Conservation (phyloP, 2,113 vertebrate species). For the Podarcis muralis region DNA sequence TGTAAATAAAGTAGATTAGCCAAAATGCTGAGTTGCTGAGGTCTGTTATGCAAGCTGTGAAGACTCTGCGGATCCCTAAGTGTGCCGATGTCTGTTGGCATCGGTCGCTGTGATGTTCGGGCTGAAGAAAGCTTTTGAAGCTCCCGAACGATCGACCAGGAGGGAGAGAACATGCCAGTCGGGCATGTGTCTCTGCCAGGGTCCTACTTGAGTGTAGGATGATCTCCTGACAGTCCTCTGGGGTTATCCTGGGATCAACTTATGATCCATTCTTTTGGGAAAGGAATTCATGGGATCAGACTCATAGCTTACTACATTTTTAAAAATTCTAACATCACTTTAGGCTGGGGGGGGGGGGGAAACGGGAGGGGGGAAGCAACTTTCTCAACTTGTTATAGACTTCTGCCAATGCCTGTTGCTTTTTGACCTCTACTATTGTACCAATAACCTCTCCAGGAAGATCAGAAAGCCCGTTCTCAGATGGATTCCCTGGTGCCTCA, state of each 20-base stretch:
- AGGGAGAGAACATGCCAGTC: no score
- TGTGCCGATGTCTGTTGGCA: no score
- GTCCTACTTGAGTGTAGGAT: no score
- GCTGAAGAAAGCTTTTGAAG: no score
- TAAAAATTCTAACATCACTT: background rate
- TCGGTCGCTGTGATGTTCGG: no score
- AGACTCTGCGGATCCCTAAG: no score
- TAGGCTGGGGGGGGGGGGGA: rapidly evolving
- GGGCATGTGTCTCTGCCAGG: no score
- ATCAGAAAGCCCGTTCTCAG: background rate
- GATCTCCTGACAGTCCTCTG: no score
- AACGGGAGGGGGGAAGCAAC: background rate
- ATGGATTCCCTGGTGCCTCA: constrained; percentile 2
- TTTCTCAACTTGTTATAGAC: background rate
- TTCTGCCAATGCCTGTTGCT: constrained; percentile 10
- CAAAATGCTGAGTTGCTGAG: no score
- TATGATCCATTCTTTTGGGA: background rate
- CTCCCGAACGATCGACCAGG: no score
- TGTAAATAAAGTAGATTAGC: no score
- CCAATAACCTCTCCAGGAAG: constrained; percentile 7
- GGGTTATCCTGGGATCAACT: background rate
- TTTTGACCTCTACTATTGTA: constrained; percentile 16
- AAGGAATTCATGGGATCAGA: background rate
- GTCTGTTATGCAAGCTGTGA: no score
- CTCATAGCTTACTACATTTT: background rate